phyloP scores from a whole-genome alignment of 2,797 vertebrate genomes.

The Lepidocolaptes lacrymiger region DNA sequence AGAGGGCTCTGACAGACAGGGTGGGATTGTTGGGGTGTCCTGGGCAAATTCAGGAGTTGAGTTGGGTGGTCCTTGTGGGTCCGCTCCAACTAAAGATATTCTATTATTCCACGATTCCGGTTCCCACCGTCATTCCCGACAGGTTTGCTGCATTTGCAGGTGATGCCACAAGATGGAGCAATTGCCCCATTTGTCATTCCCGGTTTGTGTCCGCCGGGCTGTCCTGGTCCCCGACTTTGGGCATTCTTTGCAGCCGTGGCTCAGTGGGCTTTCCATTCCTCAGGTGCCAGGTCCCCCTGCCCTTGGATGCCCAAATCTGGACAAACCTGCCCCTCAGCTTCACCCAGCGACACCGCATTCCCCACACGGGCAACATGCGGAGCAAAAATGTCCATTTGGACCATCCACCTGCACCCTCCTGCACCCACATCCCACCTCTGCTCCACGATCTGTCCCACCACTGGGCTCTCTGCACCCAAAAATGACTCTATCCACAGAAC shows the following conservation, averaged over 20 bases:
- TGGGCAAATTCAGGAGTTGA: accelerated
- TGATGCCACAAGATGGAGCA: slow-evolving; percentile 50
- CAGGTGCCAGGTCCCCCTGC: background rate
- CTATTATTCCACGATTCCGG: accelerated
- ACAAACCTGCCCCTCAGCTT: background rate
- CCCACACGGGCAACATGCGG: background rate
- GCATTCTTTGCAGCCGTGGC: accelerated
- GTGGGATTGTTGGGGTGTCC: accelerated
- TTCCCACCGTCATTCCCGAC: accelerated
- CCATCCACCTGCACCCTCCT: background rate
- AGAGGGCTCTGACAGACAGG: accelerated
- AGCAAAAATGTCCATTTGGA: accelerated
- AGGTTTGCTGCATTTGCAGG: background rate
- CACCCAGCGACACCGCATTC: accelerated
- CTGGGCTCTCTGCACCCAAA: background rate
- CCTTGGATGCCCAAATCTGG: background rate
- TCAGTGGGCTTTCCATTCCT: background rate
- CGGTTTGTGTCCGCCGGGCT: accelerated
- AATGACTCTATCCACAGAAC: background rate
- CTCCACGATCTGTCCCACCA: background rate
- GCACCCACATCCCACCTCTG: background rate
- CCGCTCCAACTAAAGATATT: background rate
- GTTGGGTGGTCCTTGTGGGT: background rate
- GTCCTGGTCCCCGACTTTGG: accelerated
- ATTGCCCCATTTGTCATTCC: background rate